These are phyloP conservation scores for Netta rufina DNA, from an alignment of 2,797 vertebrate genomes.

Conservation along the genomic window DNA sequence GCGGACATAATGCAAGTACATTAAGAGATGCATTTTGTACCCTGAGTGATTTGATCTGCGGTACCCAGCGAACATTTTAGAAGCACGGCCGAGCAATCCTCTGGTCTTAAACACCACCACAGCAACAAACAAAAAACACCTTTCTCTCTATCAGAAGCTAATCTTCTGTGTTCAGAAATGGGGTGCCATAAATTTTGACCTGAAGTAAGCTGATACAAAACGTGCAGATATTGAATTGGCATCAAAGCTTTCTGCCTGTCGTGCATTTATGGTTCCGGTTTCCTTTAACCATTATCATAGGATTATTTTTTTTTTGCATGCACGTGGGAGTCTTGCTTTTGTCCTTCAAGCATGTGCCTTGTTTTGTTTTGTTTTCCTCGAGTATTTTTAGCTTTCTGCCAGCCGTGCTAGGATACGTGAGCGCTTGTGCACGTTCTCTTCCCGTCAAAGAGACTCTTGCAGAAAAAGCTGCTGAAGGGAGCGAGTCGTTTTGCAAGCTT, in stretches of 20 bases:
- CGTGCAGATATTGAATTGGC: fast-evolving
- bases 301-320: not conserved
- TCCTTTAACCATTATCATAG: not conserved
- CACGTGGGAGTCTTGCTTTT: not conserved
- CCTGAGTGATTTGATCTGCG: not conserved
- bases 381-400: not conserved
- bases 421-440: not conserved
- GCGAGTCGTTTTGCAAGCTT: not conserved
- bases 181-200: not conserved
- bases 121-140: not conserved
- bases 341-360: not conserved
- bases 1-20: not conserved
- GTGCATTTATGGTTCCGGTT: not conserved
- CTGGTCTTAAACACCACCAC: not conserved
- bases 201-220: fast-evolving
- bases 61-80: not conserved
- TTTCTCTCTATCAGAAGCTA: not conserved
- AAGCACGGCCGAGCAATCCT: not conserved
- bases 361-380: not conserved
- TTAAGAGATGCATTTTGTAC: not conserved
- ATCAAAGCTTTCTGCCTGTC: fast-evolving
- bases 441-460: not conserved
- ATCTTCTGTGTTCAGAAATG: not conserved
- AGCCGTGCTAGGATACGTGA: not conserved
- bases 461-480: not conserved